A percentile compares a stretch with the other conserved stretches of the same genome.
These are phyloP conservation scores for Nymphalis urticae DNA, from an alignment of 2,888 invertebrate genomes.

Conservation along the genomic window DNA sequence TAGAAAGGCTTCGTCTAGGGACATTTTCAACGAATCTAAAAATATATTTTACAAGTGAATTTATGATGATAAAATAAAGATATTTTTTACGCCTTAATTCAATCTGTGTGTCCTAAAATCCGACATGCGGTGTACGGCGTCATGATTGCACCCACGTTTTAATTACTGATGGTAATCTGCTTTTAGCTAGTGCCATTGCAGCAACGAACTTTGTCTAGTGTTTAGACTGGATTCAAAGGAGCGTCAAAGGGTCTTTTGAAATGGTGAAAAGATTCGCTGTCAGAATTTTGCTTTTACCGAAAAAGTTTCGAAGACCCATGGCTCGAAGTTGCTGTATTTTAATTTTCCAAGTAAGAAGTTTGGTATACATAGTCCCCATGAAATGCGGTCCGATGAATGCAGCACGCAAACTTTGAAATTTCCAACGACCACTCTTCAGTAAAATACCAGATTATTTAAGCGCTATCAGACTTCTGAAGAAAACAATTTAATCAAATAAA, in stretches of 20 bases:
- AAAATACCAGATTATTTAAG: not conserved
- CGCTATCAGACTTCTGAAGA: not conserved
- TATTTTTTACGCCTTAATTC: not conserved
- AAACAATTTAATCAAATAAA: constrained; percentile 13
- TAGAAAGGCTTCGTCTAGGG: too few species aligned
- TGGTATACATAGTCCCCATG: not conserved
- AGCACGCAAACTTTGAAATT: constrained; percentile 12
- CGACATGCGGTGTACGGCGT: constrained; percentile 37
- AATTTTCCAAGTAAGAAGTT: constrained; percentile 25
- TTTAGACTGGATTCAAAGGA: constrained; percentile 52
- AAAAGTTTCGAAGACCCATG: constrained; percentile 37
- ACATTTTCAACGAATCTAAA: too few species aligned
- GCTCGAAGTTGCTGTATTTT: constrained; percentile 33
- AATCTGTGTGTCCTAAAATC: constrained; percentile 40
- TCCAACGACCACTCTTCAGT: not conserved
- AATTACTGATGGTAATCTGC: constrained; percentile 69
- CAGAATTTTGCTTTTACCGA: constrained; percentile 40
- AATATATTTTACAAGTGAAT: not conserved
- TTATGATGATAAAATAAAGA: not conserved
- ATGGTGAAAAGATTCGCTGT: constrained; percentile 45
- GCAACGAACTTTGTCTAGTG: constrained; percentile 50
- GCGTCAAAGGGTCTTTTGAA: constrained; percentile 46
- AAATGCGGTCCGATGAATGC: constrained; percentile 7
- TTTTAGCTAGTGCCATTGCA: constrained; percentile 49
- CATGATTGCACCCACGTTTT: constrained; percentile 52